Evolutionary conservation across 2,797 vertebrate genomes (phyloP), one percentile per base, ranked within the genome.

Genomic region (Rhinogobio ventralis): DNA sequence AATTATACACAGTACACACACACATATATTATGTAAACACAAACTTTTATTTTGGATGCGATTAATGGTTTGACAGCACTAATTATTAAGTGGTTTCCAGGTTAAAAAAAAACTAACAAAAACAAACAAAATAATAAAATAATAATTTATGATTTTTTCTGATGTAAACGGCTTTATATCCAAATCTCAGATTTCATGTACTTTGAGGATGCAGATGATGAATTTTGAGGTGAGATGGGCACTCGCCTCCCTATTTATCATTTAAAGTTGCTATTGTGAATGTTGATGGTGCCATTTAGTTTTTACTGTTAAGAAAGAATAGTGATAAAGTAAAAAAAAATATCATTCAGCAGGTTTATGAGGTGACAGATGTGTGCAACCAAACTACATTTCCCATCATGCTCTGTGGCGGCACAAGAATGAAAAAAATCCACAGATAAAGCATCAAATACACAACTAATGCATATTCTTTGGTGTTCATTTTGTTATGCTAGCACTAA

Each of bases 351-450:
- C 20, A 51, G 30, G 17, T 74, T 53, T 23, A 74, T 53, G 19
- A 53, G 46, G 17, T 51, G 42, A 28, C n/a, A 5, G 45, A 64
- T 64, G 28, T 64, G 62, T 64, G 28, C 62, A 64, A 17, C 7
- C 14, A 28, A 25, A 46, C 71, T 73, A 20, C 46, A 74, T 74
- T 74, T 53, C 46, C 46, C 72, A 55, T 57, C 30, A 55, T 75
- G 28, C 73, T n/a, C 10, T 33, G 19, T 74, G 46, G 7, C 69
- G 30, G 62, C 62, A 64, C 62, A 72, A 72, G 4, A 19, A 30
- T 19, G 10, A 53, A 11, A n/a, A 6, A 28, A 30, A 51, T 17
- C 5, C 71, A 30, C 25, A 20, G 25, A 30, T 28, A 73, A 30
- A 20, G 25, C 25, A 30, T 30, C 17, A 33, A 14, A 55, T 75